phyloP scores from a whole-genome alignment of 53 echinoderm and acorn worm genomes.

The Arbacia lixula region DNA sequence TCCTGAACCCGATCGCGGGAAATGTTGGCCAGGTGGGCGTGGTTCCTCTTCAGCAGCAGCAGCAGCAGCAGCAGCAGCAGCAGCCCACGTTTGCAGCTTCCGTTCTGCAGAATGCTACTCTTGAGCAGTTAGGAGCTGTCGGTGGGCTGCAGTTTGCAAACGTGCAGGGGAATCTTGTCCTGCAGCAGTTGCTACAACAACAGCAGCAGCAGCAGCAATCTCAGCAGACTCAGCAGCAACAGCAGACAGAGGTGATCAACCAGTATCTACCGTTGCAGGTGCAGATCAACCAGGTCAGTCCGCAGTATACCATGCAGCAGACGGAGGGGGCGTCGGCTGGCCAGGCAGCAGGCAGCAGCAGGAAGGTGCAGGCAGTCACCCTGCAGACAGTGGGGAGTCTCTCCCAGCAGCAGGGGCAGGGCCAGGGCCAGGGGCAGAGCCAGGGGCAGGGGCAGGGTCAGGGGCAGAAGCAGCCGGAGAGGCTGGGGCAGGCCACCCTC shows the following conservation, averaged over 20 bases:
- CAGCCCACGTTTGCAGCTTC: constrained; percentile 6
- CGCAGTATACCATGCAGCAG: constrained; percentile 9
- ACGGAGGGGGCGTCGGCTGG: not conserved
- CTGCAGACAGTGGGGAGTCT: not conserved
- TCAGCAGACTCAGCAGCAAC: constrained; percentile 48
- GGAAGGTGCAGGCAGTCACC: constrained; percentile 36
- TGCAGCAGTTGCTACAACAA: constrained; percentile 52
- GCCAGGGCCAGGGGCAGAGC: not conserved
- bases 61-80: constrained; percentile 26
- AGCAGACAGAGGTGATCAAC: constrained; percentile 35
- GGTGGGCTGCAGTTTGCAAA: constrained; percentile 23
- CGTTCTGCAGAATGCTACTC: constrained; percentile 11
- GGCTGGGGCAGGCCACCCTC: not conserved
- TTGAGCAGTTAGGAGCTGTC: constrained; percentile 19
- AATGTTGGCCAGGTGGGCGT: constrained; percentile 17
- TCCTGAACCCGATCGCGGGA: constrained; percentile 32
- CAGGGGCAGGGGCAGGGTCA: not conserved
- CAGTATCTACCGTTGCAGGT: constrained; percentile 56
- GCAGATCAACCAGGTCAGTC: constrained; percentile 59
- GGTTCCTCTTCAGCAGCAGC: constrained; percentile 13
- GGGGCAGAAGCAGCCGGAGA: constrained; percentile 6
- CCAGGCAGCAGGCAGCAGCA: not conserved
- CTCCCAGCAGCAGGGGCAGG: constrained; percentile 44
- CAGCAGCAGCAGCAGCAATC: constrained; percentile 41
- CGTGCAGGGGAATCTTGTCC: constrained; percentile 21